Percentiles rank a stretch among this genome's conserved stretches.
phyloP scores from a whole-genome alignment of 1,140 invertebrate genomes.

The Lamellibrachia luymesi region DNA sequence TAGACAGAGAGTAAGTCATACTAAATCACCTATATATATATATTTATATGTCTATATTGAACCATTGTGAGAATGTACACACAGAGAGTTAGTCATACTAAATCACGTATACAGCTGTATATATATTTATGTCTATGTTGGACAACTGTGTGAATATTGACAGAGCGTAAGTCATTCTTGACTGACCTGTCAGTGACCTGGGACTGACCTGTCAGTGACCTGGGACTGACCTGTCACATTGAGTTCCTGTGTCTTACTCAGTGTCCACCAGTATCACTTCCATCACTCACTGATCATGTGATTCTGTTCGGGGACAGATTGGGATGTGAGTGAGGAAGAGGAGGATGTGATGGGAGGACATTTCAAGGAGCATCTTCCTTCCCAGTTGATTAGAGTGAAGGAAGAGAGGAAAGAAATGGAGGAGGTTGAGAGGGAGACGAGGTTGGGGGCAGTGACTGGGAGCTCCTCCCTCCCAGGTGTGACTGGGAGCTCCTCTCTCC shows the following conservation, averaged over 20 bases:
- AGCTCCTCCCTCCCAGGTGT: not conserved
- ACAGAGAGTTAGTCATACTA: not conserved
- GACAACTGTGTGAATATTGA: too few relatives aligned
- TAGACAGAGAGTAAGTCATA: too few relatives aligned
- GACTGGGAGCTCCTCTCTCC: not conserved
- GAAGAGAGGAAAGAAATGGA: not conserved
- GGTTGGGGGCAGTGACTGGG: too few relatives aligned
- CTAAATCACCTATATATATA: too few relatives aligned
- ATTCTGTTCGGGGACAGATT: not conserved
- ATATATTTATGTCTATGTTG: too few relatives aligned
- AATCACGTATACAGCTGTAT: too few relatives aligned
- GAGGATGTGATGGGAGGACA: not conserved
- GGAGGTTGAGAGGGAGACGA: not conserved
- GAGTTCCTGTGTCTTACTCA: not conserved
- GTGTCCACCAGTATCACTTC: not conserved
- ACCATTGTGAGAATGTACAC: not conserved
- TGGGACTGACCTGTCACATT: too few relatives aligned
- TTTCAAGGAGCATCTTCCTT: not conserved
- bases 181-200: too few relatives aligned
- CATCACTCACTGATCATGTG: not conserved
- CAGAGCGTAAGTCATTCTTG: too few relatives aligned
- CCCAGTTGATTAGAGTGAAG: not conserved
- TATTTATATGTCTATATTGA: too few relatives aligned
- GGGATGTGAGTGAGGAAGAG: not conserved
- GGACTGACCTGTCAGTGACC: too few relatives aligned